Base-by-base conservation (phyloP, 2,113 vertebrate genomes). In the Poeciliopsis prolifica region DNA sequence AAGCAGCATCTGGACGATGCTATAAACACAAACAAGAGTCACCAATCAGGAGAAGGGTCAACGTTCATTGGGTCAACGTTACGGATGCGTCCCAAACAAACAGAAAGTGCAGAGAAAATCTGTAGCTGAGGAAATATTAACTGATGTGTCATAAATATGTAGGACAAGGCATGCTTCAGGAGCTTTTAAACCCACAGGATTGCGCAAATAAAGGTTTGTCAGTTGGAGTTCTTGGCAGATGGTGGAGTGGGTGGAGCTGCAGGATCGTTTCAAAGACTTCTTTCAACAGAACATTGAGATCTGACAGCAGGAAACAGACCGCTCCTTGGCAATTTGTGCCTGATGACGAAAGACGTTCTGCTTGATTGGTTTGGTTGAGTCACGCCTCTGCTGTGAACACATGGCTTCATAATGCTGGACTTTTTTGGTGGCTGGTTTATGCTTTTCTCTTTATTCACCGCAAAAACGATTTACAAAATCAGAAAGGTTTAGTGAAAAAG, bases 271-370 rank as follows among this genome's bases (percentile, higher is more conserved):
- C 17, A 33, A 74, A 42, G 15, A 5, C 66, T 29, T 87, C 44
- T 58, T 66, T 85, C 83, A 67, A 76, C 68, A 12, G 51, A 26
- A 44, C 37, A 31, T 58, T 65, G 78, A 63, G 54, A 51, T 48
- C 51, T 28, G 72, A 35, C 68, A 58, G 35, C 72, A 70, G 82
- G 74, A 80, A 66, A 17, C 24, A 65, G 73, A 44, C 73, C 64
- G 8, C 75, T 12, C 81, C 78, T 51, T 0, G 65, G 35, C 37
- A 4, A n/a, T 40, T 61, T 12, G 8, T 15, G 31, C 3, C 63
- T 74, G 44, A 68, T 68, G 40, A 30, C 40, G 40, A 30, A 19
- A 0, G 11, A 65, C 12, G 37, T 26, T 67, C 61, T 26, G 19
- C 9, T 65, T 65, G 7, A 58, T n/a, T 58, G 51, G 22, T 24